Conservation (phyloP, 2,888 invertebrate species). For the Mesoligia furuncula region DNA sequence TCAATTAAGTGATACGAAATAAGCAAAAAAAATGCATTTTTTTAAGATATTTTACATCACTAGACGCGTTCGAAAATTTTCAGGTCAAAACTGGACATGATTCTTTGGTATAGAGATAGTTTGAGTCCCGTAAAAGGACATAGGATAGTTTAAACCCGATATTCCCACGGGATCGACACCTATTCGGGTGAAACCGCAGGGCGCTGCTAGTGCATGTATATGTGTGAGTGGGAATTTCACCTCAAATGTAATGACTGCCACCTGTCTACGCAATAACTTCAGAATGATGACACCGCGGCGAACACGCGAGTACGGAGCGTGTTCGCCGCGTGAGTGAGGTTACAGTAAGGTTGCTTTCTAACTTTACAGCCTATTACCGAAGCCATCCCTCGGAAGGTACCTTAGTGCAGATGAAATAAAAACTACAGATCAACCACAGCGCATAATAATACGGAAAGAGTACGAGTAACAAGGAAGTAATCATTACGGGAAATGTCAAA, state of each 20-base stretch:
- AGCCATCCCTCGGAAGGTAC: conserved; percentile 27
- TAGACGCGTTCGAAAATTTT: too few relatives aligned
- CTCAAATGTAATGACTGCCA: conserved; percentile 23
- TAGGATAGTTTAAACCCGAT: too few relatives aligned
- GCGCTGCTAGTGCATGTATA: not conserved
- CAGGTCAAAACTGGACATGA: too few relatives aligned
- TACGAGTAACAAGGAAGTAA: not conserved
- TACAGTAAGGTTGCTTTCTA: conserved; percentile 48
- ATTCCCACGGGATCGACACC: too few relatives aligned
- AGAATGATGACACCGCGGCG: conserved; percentile 43
- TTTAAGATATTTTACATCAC: too few relatives aligned
- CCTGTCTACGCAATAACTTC: conserved; percentile 42
- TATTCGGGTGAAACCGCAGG: too few relatives aligned
- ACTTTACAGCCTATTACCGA: conserved; percentile 64
- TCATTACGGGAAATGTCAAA: not conserved
- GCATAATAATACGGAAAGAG: not conserved
- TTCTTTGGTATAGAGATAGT: too few relatives aligned
- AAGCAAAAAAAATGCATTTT: too few relatives aligned
- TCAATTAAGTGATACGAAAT: too few relatives aligned
- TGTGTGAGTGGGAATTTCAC: conserved; percentile 8
- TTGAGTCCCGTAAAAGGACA: too few relatives aligned
- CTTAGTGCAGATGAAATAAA: conserved; percentile 47
- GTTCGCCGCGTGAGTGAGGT: too few relatives aligned
- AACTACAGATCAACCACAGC: conserved; percentile 18
- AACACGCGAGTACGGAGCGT: conserved; percentile 38